These are phyloP conservation scores for Cybosia mesomella DNA, from an alignment of 2,888 invertebrate species.

Conservation along the genomic window DNA sequence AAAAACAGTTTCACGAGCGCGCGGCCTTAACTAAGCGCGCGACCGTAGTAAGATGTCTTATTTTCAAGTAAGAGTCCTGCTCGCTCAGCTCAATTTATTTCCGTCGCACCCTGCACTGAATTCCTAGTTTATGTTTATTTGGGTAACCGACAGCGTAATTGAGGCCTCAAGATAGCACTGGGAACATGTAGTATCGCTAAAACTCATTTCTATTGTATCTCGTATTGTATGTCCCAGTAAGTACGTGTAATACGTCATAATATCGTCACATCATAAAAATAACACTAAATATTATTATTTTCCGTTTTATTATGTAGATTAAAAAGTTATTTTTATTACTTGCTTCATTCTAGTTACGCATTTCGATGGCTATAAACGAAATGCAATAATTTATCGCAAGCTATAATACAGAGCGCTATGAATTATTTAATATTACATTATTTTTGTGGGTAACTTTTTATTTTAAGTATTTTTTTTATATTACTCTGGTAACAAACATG, in stretches of 20 bases:
- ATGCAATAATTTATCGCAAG: neutral
- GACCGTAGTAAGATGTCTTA: too few relatives aligned
- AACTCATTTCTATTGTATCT: too few relatives aligned
- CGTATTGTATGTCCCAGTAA: too few relatives aligned
- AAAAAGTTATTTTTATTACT: neutral
- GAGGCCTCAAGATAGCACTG: too few relatives aligned
- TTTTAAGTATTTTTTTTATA: neutral
- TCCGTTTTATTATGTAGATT: neutral
- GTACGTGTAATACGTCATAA: neutral
- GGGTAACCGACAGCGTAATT: too few relatives aligned
- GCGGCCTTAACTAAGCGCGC: too few relatives aligned
- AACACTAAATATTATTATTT: neutral
- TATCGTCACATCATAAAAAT: neutral
- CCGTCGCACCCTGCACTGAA: too few relatives aligned
- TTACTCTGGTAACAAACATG: neutral
- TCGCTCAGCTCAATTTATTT: too few relatives aligned
- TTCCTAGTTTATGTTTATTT: too few relatives aligned
- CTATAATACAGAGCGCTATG: constrained; percentile 9
- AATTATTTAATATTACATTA: constrained; percentile 14
- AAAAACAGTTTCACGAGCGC: too few relatives aligned
- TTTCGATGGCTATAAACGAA: neutral
- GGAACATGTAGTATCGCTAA: too few relatives aligned
- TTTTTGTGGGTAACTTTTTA: constrained; percentile 2
- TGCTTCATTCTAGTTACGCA: neutral
- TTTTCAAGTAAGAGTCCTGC: too few relatives aligned